phyloP scores from a whole-genome alignment of 1,140 invertebrate species.

The Monomorium pharaonis region DNA sequence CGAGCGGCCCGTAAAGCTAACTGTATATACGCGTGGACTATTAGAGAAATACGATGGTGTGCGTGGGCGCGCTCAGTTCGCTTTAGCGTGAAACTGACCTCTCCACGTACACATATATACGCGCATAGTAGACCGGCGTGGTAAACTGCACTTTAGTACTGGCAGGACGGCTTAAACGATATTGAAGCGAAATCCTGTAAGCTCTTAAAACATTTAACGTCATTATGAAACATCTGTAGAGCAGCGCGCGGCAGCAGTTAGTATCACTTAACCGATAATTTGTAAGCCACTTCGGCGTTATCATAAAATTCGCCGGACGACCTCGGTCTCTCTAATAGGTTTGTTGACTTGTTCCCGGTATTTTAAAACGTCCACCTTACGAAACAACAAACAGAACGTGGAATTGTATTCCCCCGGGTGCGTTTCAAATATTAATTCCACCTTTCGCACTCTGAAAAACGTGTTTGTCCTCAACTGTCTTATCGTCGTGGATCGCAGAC shows the following conservation, averaged over 20 bases:
- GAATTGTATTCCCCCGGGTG: background rate
- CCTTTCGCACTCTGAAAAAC: background rate
- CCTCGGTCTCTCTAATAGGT: conserved; percentile 24
- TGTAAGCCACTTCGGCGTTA: conserved; percentile 51
- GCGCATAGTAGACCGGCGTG: conserved; percentile 57
- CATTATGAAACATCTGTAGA: conserved; percentile 63
- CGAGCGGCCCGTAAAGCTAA: conserved; percentile 22
- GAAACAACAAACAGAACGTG: conserved; percentile 32
- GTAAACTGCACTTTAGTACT: conserved; percentile 75
- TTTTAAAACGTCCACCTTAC: background rate
- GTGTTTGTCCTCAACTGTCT: background rate
- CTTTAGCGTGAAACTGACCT: conserved; percentile 73
- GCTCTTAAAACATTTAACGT: conserved; percentile 72
- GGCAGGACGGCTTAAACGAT: conserved; percentile 69
- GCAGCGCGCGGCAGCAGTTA: conserved; percentile 39
- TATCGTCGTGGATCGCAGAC: background rate
- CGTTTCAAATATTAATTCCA: conserved; percentile 9
- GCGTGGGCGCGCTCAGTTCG: conserved; percentile 61
- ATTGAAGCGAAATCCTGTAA: conserved; percentile 72
- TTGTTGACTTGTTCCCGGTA: conserved; percentile 26
- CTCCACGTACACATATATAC: conserved; percentile 63
- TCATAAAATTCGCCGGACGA: conserved; percentile 42
- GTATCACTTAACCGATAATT: conserved; percentile 60
- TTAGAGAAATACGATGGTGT: conserved; percentile 47
- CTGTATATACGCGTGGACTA: conserved; percentile 23